Evolutionary conservation across 2,888 invertebrate genomes (phyloP).

Genomic region (Drosophila sordidula): DNA sequence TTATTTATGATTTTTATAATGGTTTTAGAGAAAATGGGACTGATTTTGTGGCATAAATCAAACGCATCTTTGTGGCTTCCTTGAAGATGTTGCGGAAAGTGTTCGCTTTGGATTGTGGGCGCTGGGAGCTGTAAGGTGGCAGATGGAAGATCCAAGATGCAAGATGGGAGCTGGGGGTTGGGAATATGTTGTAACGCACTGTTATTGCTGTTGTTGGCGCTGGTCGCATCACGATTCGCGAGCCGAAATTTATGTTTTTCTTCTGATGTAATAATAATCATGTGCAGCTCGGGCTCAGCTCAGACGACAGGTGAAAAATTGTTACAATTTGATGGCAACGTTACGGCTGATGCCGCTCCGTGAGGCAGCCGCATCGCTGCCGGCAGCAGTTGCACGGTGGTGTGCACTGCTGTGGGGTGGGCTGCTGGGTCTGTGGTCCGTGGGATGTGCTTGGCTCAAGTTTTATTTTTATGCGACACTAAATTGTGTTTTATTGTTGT

Average conservation of each 20-base stretch:
- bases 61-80: conserved; percentile 66
- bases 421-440: conserved; percentile 16
- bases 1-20: conserved; percentile 25
- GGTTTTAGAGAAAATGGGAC: conserved; percentile 39
- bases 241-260: conserved; percentile 71
- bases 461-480: conserved; percentile 58
- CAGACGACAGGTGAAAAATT: conserved; percentile 74
- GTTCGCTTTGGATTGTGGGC: conserved; percentile 29
- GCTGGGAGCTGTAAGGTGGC: conserved; percentile 19
- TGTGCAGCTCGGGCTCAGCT: conserved; percentile 52
- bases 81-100: conserved; percentile 41
- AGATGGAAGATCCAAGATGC: conserved; percentile 26
- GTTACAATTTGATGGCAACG: conserved; percentile 75
- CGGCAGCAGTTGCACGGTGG: conserved; percentile 37
- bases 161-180: conserved; percentile 16
- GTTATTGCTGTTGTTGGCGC: conserved; percentile 23
- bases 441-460: conserved; percentile 36
- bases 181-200: conserved; percentile 59
- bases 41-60: conserved; percentile 66
- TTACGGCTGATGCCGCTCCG: conserved; percentile 58
- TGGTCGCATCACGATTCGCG: conserved; percentile 68
- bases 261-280: conserved; percentile 77
- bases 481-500: conserved; percentile 70
- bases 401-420: conserved; percentile 1
- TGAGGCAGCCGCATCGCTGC: conserved; percentile 20